Conservation (phyloP, 2,888 invertebrate species). For the Schizotus pectinicornis region DNA sequence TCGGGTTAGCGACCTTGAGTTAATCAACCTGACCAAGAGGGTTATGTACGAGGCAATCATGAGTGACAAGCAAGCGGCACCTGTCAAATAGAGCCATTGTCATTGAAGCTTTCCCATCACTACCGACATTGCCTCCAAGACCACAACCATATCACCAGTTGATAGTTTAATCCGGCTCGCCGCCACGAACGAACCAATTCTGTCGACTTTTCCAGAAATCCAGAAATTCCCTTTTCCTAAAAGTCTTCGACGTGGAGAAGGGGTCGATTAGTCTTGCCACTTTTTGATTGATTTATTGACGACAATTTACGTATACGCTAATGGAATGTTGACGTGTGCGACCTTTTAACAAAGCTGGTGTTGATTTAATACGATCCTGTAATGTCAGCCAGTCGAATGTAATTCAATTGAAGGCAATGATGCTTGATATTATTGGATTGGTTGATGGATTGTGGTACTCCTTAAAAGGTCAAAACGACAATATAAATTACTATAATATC, state of each 20-base stretch:
- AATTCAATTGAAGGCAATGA: slow-evolving; percentile 40
- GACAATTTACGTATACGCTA: slow-evolving; percentile 36
- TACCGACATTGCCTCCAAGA: slow-evolving; percentile 11
- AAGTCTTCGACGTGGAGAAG: slow-evolving; percentile 1
- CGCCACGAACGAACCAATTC: slow-evolving; percentile 17
- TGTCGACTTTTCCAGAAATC: slow-evolving; percentile 19
- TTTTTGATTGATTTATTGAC: slow-evolving; percentile 41
- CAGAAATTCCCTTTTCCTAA: too few species aligned
- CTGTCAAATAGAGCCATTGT: slow-evolving; percentile 46
- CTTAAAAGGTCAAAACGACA: slow-evolving; percentile 36
- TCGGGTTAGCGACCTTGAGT: slow-evolving; percentile 33
- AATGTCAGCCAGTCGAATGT: slow-evolving; percentile 37
- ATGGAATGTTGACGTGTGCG: slow-evolving; percentile 36
- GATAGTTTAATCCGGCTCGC: slow-evolving; percentile 13
- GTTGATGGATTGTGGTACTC: slow-evolving; percentile 33
- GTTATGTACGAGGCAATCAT: slow-evolving; percentile 38
- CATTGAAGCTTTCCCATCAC: slow-evolving; percentile 10
- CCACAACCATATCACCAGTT: slow-evolving; percentile 9
- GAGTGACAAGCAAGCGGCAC: slow-evolving; percentile 44
- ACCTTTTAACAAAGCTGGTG: slow-evolving; percentile 39
- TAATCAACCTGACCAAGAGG: slow-evolving; percentile 32
- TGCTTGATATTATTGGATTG: slow-evolving; percentile 35
- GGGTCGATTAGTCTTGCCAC: slow-evolving; percentile 30
- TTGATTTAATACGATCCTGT: slow-evolving; percentile 39
- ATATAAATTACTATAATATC: slow-evolving; percentile 15